Conservation (phyloP, 2,113 vertebrate species). For the Anolis carolinensis region DNA sequence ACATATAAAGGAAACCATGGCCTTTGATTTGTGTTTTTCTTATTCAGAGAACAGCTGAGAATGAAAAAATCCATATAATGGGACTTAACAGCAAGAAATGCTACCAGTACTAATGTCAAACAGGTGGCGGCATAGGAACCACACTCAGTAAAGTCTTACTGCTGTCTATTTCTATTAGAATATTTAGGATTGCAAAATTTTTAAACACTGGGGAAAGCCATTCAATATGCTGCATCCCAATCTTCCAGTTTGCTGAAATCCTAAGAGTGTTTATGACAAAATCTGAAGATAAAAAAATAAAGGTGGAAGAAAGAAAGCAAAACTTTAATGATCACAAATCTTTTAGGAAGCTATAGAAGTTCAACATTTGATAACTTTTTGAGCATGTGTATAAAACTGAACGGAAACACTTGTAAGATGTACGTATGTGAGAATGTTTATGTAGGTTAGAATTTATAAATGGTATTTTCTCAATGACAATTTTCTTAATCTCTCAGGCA, state of each 20-base stretch:
- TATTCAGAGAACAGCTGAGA: constrained; percentile 33
- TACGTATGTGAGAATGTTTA: background rate
- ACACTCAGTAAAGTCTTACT: background rate
- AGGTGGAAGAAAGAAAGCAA: background rate
- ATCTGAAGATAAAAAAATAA: background rate
- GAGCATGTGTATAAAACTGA: background rate
- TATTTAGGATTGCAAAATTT: background rate
- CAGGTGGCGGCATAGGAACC: background rate
- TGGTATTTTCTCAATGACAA: no score
- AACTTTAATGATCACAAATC: background rate
- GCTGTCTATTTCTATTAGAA: background rate
- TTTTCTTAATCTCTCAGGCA: no score
- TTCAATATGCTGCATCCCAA: background rate
- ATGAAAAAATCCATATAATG: rapidly evolving
- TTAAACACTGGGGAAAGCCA: background rate
- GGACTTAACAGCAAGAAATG: background rate
- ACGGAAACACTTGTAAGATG: constrained; percentile 14
- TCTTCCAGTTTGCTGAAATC: background rate
- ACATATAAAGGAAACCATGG: background rate
- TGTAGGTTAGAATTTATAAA: no score
- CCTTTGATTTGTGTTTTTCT: constrained; percentile 18
- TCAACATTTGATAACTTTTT: background rate
- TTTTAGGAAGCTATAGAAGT: constrained; percentile 14
- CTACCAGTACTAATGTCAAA: background rate
- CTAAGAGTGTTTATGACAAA: background rate